phyloP scores from a whole-genome alignment of 2,888 invertebrate species.

The Phorcus lineatus region DNA sequence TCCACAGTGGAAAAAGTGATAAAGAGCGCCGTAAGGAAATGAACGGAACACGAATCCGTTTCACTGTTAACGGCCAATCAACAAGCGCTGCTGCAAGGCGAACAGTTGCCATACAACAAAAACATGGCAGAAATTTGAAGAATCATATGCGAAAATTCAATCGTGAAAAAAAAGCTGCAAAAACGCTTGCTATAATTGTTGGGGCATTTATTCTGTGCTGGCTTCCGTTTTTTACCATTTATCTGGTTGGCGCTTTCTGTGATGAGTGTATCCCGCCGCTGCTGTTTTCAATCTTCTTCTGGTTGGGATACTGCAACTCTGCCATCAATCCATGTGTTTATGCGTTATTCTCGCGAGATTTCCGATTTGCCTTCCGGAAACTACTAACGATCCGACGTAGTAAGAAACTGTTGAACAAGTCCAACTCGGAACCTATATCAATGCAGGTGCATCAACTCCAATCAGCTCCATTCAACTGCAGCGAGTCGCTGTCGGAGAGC shows the following conservation, averaged over 20 bases:
- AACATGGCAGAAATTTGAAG: conserved; percentile 84
- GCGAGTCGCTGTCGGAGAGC: conserved; percentile 26
- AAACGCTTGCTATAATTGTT: conserved; percentile 96
- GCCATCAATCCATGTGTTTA: conserved; percentile 97
- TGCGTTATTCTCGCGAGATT: conserved; percentile 95
- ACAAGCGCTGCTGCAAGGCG: not conserved
- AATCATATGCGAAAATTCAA: conserved; percentile 87
- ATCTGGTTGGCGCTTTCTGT: conserved; percentile 90
- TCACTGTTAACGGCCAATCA: conserved; percentile 11
- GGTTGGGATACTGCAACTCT: conserved; percentile 98
- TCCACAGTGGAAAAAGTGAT: not conserved
- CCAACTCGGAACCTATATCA: conserved; percentile 17
- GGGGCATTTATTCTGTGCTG: conserved; percentile 97
- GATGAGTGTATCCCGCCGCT: conserved; percentile 84
- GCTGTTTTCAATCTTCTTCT: conserved; percentile 93
- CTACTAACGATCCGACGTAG: conserved; percentile 79
- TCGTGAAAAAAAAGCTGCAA: conserved; percentile 97
- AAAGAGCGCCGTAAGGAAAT: not conserved
- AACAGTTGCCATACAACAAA: conserved; percentile 26
- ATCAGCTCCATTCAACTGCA: conserved; percentile 17
- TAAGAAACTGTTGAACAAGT: conserved; percentile 13
- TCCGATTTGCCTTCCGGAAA: conserved; percentile 93
- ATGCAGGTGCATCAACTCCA: conserved; percentile 24
- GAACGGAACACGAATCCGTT: conserved; percentile 24
- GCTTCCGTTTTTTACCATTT: conserved; percentile 97